phyloP scores from a whole-genome alignment of 2,888 invertebrate genomes.

The Eucriotettix oculatus region DNA sequence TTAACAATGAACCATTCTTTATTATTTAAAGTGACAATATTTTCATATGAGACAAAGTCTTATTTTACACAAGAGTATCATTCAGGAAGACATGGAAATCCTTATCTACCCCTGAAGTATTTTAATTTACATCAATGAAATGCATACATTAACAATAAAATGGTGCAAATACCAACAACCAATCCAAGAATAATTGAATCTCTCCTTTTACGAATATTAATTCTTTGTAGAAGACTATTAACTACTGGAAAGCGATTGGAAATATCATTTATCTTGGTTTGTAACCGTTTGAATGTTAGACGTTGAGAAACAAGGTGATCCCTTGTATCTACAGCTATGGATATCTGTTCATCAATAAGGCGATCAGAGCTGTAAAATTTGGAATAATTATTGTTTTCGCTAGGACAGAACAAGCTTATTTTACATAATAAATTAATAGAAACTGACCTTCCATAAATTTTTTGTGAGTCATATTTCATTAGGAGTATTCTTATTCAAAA shows the following conservation, averaged over 20 bases:
- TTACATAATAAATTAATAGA: too few species aligned
- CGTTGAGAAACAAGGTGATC: conserved; percentile 83
- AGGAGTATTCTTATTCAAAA: too few species aligned
- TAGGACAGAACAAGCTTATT: too few species aligned
- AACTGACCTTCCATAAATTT: too few species aligned
- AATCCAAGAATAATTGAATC: conserved; percentile 85
- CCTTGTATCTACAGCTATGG: conserved; percentile 91
- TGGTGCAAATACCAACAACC: conserved; percentile 76
- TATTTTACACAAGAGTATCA: too few species aligned
- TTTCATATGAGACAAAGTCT: too few species aligned
- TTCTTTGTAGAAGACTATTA: conserved; percentile 77
- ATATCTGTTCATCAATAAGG: conserved; percentile 90
- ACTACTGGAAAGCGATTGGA: conserved; percentile 77
- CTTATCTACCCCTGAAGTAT: background rate
- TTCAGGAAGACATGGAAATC: too few species aligned
- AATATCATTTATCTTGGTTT: conserved; percentile 84
- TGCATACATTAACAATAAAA: conserved; percentile 66
- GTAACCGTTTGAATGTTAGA: conserved; percentile 74
- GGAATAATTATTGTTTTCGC: too few species aligned
- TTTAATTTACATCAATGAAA: conserved; percentile 32
- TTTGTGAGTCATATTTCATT: too few species aligned
- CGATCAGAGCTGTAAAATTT: conserved; percentile 61
- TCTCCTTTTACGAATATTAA: conserved; percentile 82
- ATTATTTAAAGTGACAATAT: too few species aligned
- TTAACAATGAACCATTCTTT: too few species aligned